Evolutionary conservation across 2,888 invertebrate species (phyloP).

Genomic region (Eupithecia dodoneata): DNA sequence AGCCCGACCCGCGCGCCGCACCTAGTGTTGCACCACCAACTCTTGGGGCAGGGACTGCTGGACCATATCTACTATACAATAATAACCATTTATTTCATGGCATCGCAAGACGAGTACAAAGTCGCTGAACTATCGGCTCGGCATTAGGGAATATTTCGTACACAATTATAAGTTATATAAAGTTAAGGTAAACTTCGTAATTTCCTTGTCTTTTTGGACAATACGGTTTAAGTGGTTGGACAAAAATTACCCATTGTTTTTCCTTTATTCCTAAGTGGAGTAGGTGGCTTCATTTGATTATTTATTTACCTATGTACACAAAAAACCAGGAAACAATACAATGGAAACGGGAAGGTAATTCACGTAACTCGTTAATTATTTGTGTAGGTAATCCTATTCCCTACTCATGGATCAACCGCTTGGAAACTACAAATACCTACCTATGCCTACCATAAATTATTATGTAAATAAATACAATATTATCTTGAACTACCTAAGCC

Average conservation of each 20-base stretch:
- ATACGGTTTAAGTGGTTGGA: neutral
- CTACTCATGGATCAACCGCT: neutral
- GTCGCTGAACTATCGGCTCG: neutral
- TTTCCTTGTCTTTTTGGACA: neutral
- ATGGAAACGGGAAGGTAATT: neutral
- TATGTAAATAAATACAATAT: neutral
- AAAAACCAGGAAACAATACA: neutral
- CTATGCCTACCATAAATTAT: neutral
- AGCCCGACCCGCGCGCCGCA: conserved; percentile 21
- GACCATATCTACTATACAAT: neutral
- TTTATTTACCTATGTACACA: neutral
- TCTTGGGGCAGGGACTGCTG: neutral
- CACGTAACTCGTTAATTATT: neutral
- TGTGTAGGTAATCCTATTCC: neutral
- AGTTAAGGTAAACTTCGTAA: neutral
- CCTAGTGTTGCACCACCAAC: neutral
- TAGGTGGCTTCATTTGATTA: neutral
- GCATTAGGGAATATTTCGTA: neutral
- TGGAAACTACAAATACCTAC: neutral
- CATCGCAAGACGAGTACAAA: no score
- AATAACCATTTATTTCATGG: no score
- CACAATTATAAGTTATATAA: neutral
- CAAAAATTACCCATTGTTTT: neutral
- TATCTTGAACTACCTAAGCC: neutral
- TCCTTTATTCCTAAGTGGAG: neutral